Conservation (phyloP, 2,888 invertebrate genomes). For the Axea sp. region DNA sequence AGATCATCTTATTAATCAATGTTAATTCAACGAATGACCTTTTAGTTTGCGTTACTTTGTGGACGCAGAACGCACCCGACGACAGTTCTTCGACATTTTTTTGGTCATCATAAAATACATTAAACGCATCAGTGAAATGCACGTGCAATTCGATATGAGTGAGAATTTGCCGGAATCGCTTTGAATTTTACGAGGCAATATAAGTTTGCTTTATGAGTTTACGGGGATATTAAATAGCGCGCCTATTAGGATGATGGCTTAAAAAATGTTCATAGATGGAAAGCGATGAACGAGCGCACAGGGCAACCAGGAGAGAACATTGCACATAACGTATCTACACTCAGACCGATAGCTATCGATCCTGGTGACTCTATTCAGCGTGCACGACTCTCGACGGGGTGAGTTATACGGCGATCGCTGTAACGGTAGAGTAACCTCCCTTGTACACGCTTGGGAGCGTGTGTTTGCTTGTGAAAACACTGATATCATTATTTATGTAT, state of each 20-base stretch:
- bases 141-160: conserved; percentile 32
- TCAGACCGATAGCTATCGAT: conserved; percentile 73
- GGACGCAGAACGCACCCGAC: too few species aligned
- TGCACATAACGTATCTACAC: conserved; percentile 67
- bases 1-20: too few species aligned
- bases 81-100: conserved; percentile 15
- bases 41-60: too few species aligned
- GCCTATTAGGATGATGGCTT: conserved; percentile 47
- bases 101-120: conserved; percentile 28
- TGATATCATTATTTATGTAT: conserved; percentile 78
- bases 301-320: conserved; percentile 33
- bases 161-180: conserved; percentile 38
- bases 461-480: conserved; percentile 75
- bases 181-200: conserved; percentile 53
- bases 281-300: conserved; percentile 36
- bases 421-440: conserved; percentile 72
- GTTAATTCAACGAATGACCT: too few species aligned
- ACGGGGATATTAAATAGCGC: conserved; percentile 52
- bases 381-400: conserved; percentile 72
- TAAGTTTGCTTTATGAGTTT: conserved; percentile 52
- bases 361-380: conserved; percentile 72
- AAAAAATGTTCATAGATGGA: conserved; percentile 52
- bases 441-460: conserved; percentile 68
- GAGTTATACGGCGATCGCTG: conserved; percentile 65
- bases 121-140: conserved; percentile 41